Base-by-base conservation (phyloP, 2,113 vertebrate genomes). In the Pimephales promelas region DNA sequence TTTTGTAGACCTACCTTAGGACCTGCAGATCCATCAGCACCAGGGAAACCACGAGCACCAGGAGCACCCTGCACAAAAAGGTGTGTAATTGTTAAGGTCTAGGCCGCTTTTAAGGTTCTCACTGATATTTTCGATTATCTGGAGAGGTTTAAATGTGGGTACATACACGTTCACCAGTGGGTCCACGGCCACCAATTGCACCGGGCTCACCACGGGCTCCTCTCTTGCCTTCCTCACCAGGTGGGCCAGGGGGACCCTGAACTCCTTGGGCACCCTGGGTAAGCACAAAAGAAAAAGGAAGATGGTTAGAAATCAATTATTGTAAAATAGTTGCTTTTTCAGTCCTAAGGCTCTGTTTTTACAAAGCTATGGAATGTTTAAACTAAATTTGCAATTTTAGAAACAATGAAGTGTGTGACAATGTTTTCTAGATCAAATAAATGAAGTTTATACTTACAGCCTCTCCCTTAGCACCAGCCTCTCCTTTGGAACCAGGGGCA, bases 201-300 rank as follows among this genome's bases (percentile, higher is more conserved):
- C 97, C 98, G 0, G 97, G 95, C 90, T 99, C 98, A 90, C 98
- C 98, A 87, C 97, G 96, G 64, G 95, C 85, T 93, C 98, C 98
- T 95, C 97, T 95, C 93, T 99, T 99, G 90, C 98, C 98, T 92
- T 99, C 98, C 88, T 99, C 98, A 1, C 98, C 98, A 71, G 95
- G 78, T 1, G 97, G 92, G 87, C 97, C 98, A 24, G 96, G 94
- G 88, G 96, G 95, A 61, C 98, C 97, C 90, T 96, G 96, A 88
- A 95, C 87, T 90, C 97, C 97, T 88, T 91, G 64, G 0, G 91
- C 92, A 85, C 98, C 98, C 98, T 99, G 86, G 22, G 56, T 68
- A 72, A 81, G 2, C 43, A 83, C 57, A 73, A 3, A 83, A 40
- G 64, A 68, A 70, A 83, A 18, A 73, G 18, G 22, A 43, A 64